Percentiles rank a stretch among this genome's conserved stretches.
Evolutionary conservation across 1,140 invertebrate species (phyloP).

Genomic region (Drosophila pachea): DNA sequence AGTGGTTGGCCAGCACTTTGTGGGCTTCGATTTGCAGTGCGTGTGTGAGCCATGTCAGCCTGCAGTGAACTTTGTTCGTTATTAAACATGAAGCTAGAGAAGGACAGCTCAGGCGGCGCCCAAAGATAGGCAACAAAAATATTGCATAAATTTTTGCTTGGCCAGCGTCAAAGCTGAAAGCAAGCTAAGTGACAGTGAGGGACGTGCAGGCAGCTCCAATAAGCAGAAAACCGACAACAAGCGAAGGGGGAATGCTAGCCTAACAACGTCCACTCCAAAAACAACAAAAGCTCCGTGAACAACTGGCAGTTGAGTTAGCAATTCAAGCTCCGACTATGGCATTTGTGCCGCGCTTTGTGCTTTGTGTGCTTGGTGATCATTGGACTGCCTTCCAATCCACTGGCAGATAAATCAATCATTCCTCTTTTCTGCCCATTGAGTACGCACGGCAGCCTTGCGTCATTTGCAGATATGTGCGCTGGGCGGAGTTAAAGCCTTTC

Average conservation of each 20-base stretch:
- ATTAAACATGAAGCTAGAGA: constrained; percentile 35
- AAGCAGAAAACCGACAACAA: constrained; percentile 44
- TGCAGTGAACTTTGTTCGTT: constrained; percentile 60
- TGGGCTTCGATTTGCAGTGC: constrained; percentile 43
- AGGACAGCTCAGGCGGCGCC: constrained; percentile 6
- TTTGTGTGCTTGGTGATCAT: constrained; percentile 53
- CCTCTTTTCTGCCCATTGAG: constrained; percentile 6
- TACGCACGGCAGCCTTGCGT: neutral
- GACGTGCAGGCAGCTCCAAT: constrained; percentile 31
- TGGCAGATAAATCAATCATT: constrained; percentile 76
- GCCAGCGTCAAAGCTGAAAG: constrained; percentile 21
- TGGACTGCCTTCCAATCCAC: constrained; percentile 58
- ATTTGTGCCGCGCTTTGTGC: constrained; percentile 43
- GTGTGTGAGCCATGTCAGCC: constrained; percentile 51
- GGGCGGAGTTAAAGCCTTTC: constrained; percentile 63
- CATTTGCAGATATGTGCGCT: constrained; percentile 31
- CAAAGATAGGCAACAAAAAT: constrained; percentile 35
- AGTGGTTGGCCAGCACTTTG: constrained; percentile 60
- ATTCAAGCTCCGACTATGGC: constrained; percentile 54
- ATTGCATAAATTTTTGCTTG: constrained; percentile 55
- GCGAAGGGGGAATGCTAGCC: neutral
- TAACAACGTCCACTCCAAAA: constrained; percentile 1
- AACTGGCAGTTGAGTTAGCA: constrained; percentile 61
- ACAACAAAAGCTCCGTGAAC: constrained; percentile 45
- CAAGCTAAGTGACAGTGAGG: constrained; percentile 51